These are phyloP conservation scores for Orchesella cincta DNA, from an alignment of 1,140 invertebrate species.

Conservation along the genomic window DNA sequence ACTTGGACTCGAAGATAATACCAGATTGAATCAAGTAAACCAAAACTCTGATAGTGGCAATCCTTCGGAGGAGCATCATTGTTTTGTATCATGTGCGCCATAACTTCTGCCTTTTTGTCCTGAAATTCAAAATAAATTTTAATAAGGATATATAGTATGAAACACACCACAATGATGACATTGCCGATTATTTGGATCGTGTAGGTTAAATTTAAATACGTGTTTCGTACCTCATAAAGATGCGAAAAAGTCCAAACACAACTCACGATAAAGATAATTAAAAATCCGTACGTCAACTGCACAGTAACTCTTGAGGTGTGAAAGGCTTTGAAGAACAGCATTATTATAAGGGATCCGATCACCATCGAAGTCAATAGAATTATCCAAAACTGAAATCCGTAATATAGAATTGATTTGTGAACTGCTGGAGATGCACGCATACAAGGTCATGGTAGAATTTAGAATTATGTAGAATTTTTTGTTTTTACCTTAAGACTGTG, in stretches of 20 bases:
- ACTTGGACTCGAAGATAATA: slow-evolving; percentile 41
- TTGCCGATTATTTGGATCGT: too few species aligned
- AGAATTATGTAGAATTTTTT: neutral
- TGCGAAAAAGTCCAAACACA: slow-evolving; percentile 41
- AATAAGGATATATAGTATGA: neutral
- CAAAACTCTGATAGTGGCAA: slow-evolving; percentile 43
- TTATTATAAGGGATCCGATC: slow-evolving; percentile 29
- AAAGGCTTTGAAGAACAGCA: slow-evolving; percentile 16
- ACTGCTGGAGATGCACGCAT: neutral
- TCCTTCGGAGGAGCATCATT: slow-evolving; percentile 35
- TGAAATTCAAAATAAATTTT: slow-evolving; percentile 13
- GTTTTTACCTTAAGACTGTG: slow-evolving; percentile 19
- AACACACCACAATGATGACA: too few species aligned
- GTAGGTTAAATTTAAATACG: too few species aligned
- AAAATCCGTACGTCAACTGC: slow-evolving; percentile 35
- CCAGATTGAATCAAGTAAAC: neutral
- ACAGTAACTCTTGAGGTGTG: neutral
- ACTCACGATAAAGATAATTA: slow-evolving; percentile 39
- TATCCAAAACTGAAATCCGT: slow-evolving; percentile 34
- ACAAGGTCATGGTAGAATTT: neutral
- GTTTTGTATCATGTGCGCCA: slow-evolving; percentile 36
- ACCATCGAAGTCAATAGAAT: slow-evolving; percentile 25
- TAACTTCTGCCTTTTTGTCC: slow-evolving; percentile 34
- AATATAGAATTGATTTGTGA: neutral
- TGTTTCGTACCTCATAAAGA: slow-evolving; percentile 28